Evolutionary conservation across 2,797 vertebrate species (phyloP), one percentile per base, ranked within the genome.

Genomic region (Coregonus suidteri): DNA sequence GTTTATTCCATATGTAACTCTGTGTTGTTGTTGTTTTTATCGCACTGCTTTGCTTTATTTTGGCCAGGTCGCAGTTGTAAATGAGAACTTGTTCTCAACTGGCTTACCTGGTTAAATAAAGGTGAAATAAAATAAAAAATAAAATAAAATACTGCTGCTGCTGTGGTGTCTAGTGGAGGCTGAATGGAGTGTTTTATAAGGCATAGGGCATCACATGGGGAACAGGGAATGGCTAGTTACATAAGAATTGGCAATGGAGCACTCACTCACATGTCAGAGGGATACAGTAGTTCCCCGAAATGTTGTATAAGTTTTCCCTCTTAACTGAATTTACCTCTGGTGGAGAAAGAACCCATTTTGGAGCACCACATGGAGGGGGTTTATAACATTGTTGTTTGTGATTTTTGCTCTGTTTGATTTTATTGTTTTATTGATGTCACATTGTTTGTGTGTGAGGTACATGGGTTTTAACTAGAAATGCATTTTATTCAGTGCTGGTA

Each of bases 111-210:
- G 25, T 25, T 25, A 25, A 25, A 25, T 25, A 25, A 25, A 25
- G 25, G 25, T 25, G 25, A 25, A 25, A 25, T 25, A 25, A 25
- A 25, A 25, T 25, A 25, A 25, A 25, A 25, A 25, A 25, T 25
- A 25, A 25, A 25, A 25, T 25, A 25, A 25, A 25, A 62, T 79
- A 34, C 64, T 47, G 54, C 41, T 47, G 51, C 54, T 79, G 34
- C 62, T 47, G 54, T 75, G 71, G 34, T 67, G 72, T 54, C 11
- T 52, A 11, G 76, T 64, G 18, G 5, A 68, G 31, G 37, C 6
- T 37, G 68, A 51, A 15, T 64, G 37, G 13, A 64, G 35, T 15
- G 4, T 5, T 35, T 67, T 16, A 71, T 41, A 20, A 62, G 34
- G 18, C 15, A 59, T 20, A 53, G 72, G n/a, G 4, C 31, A 34